Evolutionary conservation across 2,113 vertebrate genomes (phyloP).

Genomic region (Megatriorchis doriae): DNA sequence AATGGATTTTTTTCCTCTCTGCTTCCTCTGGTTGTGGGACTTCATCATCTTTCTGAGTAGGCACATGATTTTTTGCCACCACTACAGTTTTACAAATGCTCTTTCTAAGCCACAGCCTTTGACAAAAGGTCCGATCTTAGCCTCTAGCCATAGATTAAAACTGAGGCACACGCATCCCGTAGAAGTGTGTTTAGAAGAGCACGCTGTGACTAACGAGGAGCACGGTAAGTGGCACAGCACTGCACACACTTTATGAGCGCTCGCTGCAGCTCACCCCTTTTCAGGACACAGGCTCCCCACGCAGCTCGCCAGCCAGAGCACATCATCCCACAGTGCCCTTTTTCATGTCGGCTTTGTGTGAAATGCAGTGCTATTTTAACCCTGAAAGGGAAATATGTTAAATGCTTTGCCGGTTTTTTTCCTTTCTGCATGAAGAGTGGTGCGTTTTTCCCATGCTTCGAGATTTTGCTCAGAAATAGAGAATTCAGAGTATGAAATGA

Average conservation of each 20-base stretch:
- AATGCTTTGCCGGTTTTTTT: background rate
- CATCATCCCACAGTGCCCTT: background rate
- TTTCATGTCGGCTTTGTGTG: background rate
- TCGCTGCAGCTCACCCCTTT: background rate
- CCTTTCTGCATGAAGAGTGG: background rate
- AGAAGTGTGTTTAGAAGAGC: background rate
- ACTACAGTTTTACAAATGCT: background rate
- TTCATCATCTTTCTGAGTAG: background rate
- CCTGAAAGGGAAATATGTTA: background rate
- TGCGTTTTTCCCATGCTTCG: background rate
- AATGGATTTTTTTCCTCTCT: background rate
- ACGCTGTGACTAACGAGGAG: background rate
- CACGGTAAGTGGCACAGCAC: fast-evolving
- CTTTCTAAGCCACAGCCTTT: background rate
- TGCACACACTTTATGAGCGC: fast-evolving
- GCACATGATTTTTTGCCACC: background rate
- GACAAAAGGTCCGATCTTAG: background rate
- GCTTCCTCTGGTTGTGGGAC: background rate
- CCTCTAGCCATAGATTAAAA: background rate
- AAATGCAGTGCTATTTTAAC: background rate
- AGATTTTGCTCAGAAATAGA: background rate
- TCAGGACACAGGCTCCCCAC: background rate
- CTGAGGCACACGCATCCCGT: fast-evolving
- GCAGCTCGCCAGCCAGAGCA: background rate
- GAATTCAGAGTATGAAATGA: background rate